Base-by-base conservation (phyloP, 2,113 vertebrate genomes). In the Tenebrosternarchus preto region DNA sequence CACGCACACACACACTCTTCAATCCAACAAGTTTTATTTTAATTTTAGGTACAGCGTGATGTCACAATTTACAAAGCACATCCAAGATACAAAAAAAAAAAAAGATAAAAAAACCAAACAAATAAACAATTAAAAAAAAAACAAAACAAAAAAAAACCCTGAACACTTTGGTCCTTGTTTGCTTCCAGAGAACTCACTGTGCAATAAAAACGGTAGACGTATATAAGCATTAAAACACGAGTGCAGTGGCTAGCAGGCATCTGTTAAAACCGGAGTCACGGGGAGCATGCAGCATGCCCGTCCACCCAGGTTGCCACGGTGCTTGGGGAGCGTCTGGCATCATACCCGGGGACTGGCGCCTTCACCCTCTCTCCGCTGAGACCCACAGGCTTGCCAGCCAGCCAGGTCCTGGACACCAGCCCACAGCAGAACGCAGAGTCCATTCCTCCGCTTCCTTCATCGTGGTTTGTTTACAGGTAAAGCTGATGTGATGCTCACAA, bases 61-160 rank as follows among this genome's bases (percentile, higher is more conserved):
- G 57, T 57, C 75, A 50, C 43, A 2, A 83, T 78, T 82, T 76
- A 82, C 71, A 84, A 79, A 75, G 25, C 22, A 71, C 25, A 82
- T 31, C 55, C 22, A 33, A 50, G 59, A 59, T 61, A 31, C 59
- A 68, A 67, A 57, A 73, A 80, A 22, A 66, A 66, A 53, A 75
- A 11, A 81, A 77, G 75, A n/a, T n/a, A 50, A 50, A 4, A 6
- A 50, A 50, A 50, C 1, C 12, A 15, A 50, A 15, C 9, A 50
- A 50, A 50, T 15, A 50, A 7, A 50, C n/a, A n/a, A n/a, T n/a
- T n/a, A 81, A 77, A 78, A 50, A 50, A 4, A 6, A 50, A 50
- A 50, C 1, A 50, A 15, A 50, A 15, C 9, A 50, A 50, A 50
- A 50, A 50, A 7, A 50, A 50, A 9, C 43, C 11, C n/a, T 7